Percentiles rank a stretch among this genome's conserved stretches.
Evolutionary conservation across 2,797 vertebrate species (phyloP).

Genomic region (Sebastes aleutianus): DNA sequence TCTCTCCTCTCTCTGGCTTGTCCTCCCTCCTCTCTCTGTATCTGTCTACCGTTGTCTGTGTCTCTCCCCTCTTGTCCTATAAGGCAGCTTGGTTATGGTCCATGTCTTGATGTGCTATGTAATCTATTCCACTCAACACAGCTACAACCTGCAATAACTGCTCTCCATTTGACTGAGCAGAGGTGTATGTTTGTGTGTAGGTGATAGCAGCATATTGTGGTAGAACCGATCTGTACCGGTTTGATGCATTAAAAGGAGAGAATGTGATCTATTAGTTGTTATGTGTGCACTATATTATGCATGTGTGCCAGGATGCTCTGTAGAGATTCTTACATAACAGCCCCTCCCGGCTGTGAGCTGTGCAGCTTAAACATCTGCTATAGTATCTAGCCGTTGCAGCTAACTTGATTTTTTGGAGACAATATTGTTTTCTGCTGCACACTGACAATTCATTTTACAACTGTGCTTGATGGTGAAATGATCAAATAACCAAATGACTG

Average conservation of each 20-base stretch:
- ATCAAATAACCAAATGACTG: slow-evolving; percentile 9
- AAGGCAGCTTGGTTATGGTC: not conserved
- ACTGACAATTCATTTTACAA: not conserved
- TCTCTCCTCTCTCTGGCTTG: not conserved
- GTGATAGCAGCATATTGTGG: not conserved
- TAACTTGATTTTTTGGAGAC: not conserved
- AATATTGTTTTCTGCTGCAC: not conserved
- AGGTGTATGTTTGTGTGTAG: not conserved
- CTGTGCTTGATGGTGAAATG: slow-evolving; percentile 1
- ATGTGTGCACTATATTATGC: not conserved
- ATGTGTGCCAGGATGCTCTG: slow-evolving; percentile 33
- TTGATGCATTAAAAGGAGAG: not conserved
- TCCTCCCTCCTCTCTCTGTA: not conserved
- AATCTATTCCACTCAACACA: not conserved
- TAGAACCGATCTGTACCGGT: not conserved
- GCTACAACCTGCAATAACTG: not conserved
- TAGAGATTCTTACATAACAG: slow-evolving; percentile 62
- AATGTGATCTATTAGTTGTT: not conserved
- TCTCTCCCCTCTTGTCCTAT: not conserved
- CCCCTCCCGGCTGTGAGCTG: slow-evolving; percentile 24
- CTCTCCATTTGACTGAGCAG: not conserved
- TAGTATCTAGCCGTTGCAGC: slow-evolving; percentile 18
- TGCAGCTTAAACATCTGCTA: slow-evolving; percentile 31
- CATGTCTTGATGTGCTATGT: not conserved
- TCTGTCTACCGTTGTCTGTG: not conserved